Evolutionary conservation across 2,888 invertebrate genomes (phyloP), one percentile per base, ranked within the genome.

Genomic region (Tenodera sinensis): DNA sequence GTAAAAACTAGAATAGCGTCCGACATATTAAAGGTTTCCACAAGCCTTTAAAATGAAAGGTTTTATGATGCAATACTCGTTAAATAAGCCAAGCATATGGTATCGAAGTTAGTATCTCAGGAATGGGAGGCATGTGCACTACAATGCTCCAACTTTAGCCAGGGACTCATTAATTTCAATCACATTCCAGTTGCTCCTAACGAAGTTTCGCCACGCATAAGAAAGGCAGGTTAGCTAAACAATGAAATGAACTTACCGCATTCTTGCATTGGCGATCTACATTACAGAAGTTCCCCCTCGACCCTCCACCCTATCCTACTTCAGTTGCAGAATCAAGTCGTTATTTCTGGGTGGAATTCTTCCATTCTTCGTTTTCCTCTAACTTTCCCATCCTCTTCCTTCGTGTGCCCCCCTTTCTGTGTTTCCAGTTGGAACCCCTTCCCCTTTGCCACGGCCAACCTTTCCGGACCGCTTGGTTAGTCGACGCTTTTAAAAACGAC

Each of bases 401-500:
- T 87, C 83, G 81, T 81, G 54, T 47, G 86, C 82, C 83, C 87
- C 83, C 54, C 28, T 71, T 81, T 81, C 86, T 25, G 30, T 34
- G 25, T 28, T 85, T 86, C 28, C 86, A 54, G 81, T 47, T 28
- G 81, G 54, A 42, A 82, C 83, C 89, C 71, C 83, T 30, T 85
- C 82, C 83, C 47, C 85, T 83, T 83, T 89, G 34, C 86, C 71
- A 54, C 86, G 34, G 47, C 88, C 82, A 83, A 88, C 85, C 85
- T 85, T 89, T 89, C 89, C 89, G 83, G 89, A 85, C 86, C 89
- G 89, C 87, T 89, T 89, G 87, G 89, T 88, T 89, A 89, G 89
- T 89, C 89, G 88, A 71, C 89, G 89, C 85, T 88, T 89, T 88
- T 88, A 88, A 88, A 89, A 89, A 89, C 88, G 90, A 91, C 91